Evolutionary conservation across 2,113 vertebrate genomes (phyloP), one percentile per base, ranked within the genome.

Genomic region (Mesocricetus auratus): DNA sequence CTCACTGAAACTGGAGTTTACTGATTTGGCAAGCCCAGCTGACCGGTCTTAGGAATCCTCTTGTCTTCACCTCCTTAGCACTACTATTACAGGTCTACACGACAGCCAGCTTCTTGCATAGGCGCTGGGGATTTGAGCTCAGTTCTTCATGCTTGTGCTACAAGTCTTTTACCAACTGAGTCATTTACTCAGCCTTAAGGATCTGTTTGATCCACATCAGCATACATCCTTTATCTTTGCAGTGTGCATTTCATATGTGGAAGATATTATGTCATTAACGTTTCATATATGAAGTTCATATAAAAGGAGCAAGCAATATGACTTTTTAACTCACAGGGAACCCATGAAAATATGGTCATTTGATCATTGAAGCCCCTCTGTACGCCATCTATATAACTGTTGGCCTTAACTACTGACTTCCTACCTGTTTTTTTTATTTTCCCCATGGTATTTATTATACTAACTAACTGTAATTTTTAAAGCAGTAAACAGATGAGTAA

Each of bases 401-500:
- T 92, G 64, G 6, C 42, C 53, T 90, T 78, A 92, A 81, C 42
- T 77, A 26, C 17, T 53, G 24, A 56, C 47, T 36, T 74, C 50
- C 29, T 42, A 91, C 26, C 16, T 90, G 29, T 33, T 16, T 95
- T 95, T 89, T 93, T 31, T 50, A 16, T 93, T 92, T 66, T 24
- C 21, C 39, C 7, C 7, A 36, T 60, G 8, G 10, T 75, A n/a
- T 47, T 91, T 96, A 87, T 73, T n/a, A 60, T 7, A 82, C 11
- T 60, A 29, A 29, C 21, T 8, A 81, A 83, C 36, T 82, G 68
- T 5, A 66, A 1, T 75, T 50, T 58, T 71, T 4, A 71, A 94
- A 78, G 24, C 13, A 95, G 66, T 75, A 91, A 82, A 64, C 22
- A 92, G 17, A 88, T 81, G 33, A 94, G 11, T 66, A 92, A 94